Percentiles rank a stretch among this genome's conserved stretches.
These are phyloP conservation scores for Galleria mellonella DNA, from an alignment of 1,140 invertebrate species.

Conservation along the genomic window DNA sequence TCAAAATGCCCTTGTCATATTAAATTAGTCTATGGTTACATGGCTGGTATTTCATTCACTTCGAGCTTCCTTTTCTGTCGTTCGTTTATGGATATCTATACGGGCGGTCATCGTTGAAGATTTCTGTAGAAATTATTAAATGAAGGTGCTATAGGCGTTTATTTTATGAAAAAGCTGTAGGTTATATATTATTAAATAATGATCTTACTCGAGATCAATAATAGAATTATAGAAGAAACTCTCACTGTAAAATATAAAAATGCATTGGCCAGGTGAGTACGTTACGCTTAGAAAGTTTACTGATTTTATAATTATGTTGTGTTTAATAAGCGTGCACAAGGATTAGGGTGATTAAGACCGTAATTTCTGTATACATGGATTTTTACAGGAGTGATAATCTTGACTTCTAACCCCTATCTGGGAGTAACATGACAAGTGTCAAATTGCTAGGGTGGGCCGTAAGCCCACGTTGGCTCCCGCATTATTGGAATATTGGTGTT, in stretches of 20 bases:
- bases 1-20: too few species aligned
- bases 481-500: slow-evolving; percentile 4
- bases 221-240: slow-evolving; percentile 97
- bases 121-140: slow-evolving; percentile 69
- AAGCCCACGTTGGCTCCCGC: slow-evolving; percentile 63
- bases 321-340: slow-evolving; percentile 37
- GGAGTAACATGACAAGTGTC: slow-evolving; percentile 62
- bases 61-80: slow-evolving; percentile 48
- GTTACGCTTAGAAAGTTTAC: slow-evolving; percentile 69
- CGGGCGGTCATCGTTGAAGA: slow-evolving; percentile 62
- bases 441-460: slow-evolving; percentile 66
- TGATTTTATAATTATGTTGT: slow-evolving; percentile 39
- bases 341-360: slow-evolving; percentile 10
- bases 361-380: slow-evolving; percentile 7
- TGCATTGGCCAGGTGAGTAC: slow-evolving; percentile 93
- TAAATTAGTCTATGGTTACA: slow-evolving; percentile 40
- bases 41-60: slow-evolving; percentile 63
- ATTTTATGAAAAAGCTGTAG: slow-evolving; percentile 72
- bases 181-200: slow-evolving; percentile 80
- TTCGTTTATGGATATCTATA: slow-evolving; percentile 54
- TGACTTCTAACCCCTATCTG: slow-evolving; percentile 45
- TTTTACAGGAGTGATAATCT: slow-evolving; percentile 12
- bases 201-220: slow-evolving; percentile 99
- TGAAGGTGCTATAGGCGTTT: slow-evolving; percentile 72
- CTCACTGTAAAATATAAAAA: slow-evolving; percentile 96